Evolutionary conservation across 2,797 vertebrate genomes (phyloP).

Genomic region (Gobio occitaniae): DNA sequence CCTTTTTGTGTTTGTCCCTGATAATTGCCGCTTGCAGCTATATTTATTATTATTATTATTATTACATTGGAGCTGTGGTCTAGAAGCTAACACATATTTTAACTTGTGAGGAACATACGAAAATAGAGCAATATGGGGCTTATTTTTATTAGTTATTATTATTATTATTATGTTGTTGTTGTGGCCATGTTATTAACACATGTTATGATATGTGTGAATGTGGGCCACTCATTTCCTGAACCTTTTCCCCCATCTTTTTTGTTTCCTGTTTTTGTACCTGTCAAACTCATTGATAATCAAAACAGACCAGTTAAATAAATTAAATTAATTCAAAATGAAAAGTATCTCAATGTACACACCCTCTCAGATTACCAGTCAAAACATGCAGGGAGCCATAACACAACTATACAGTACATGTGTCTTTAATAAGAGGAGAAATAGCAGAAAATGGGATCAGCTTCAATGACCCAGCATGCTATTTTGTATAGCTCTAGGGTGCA

Average conservation of each 20-base stretch:
- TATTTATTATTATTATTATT: no score
- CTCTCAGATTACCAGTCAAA: constrained; percentile 29
- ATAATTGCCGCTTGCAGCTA: no score
- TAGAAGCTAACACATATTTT: neutral
- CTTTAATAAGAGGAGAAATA: neutral
- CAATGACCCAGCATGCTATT: neutral
- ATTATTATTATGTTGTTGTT: neutral
- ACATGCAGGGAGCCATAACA: neutral
- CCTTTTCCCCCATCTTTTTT: no score
- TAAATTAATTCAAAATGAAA: neutral
- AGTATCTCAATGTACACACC: neutral
- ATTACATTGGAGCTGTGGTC: no score
- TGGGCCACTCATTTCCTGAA: neutral
- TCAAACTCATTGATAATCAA: neutral
- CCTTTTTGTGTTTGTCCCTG: no score
- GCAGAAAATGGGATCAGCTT: neutral
- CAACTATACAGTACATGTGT: neutral
- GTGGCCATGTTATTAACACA: neutral
- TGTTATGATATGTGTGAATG: neutral
- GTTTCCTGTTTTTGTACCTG: neutral
- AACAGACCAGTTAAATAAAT: neutral
- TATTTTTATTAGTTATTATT: neutral
- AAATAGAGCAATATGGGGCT: neutral
- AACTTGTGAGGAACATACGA: neutral
- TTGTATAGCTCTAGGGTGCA: neutral